A percentile compares a stretch with the other conserved stretches of the same genome.
phyloP scores from a whole-genome alignment of 2,797 vertebrate species.

The Decapterus maruadsi region DNA sequence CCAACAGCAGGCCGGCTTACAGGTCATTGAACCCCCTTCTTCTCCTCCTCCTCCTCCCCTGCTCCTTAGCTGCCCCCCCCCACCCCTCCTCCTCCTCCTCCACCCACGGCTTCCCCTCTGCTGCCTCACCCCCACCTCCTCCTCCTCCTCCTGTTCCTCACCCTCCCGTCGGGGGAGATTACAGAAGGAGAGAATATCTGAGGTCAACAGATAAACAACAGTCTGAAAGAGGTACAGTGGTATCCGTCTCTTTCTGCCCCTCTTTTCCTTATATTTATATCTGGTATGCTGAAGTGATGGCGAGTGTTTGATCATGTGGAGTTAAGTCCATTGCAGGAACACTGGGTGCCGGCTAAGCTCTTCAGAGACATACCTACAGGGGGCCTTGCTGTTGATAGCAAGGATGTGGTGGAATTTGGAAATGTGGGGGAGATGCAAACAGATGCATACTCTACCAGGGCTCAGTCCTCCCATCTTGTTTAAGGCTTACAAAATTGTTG shows the following conservation, averaged over 20 bases:
- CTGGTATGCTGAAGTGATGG: slow-evolving; percentile 21
- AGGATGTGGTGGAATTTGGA: slow-evolving; percentile 56
- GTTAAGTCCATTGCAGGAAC: slow-evolving; percentile 49
- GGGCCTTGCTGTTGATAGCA: slow-evolving; percentile 55
- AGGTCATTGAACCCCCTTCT: slow-evolving; percentile 72
- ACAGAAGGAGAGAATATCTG: slow-evolving; percentile 58
- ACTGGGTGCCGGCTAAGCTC: slow-evolving; percentile 42
- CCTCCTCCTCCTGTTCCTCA: slow-evolving; percentile 10
- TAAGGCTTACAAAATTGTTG: slow-evolving; percentile 83
- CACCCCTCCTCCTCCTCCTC: not conserved
- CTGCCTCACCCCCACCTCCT: slow-evolving; percentile 20
- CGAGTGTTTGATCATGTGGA: slow-evolving; percentile 59
- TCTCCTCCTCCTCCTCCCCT: slow-evolving; percentile 19
- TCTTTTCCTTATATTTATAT: slow-evolving; percentile 39
- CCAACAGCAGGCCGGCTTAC: slow-evolving; percentile 75
- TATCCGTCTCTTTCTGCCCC: not conserved
- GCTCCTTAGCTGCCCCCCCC: not conserved
- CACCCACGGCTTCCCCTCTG: not conserved
- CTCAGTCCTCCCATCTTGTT: slow-evolving; percentile 76
- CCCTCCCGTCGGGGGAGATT: slow-evolving; percentile 58
- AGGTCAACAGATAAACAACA: slow-evolving; percentile 71
- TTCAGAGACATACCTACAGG: slow-evolving; percentile 66
- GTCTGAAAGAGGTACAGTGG: slow-evolving; percentile 30
- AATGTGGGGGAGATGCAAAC: slow-evolving; percentile 53
- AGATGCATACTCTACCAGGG: slow-evolving; percentile 58